These are phyloP conservation scores for Sebastolobus alascanus DNA, from an alignment of 2,797 vertebrate genomes.

Conservation along the genomic window DNA sequence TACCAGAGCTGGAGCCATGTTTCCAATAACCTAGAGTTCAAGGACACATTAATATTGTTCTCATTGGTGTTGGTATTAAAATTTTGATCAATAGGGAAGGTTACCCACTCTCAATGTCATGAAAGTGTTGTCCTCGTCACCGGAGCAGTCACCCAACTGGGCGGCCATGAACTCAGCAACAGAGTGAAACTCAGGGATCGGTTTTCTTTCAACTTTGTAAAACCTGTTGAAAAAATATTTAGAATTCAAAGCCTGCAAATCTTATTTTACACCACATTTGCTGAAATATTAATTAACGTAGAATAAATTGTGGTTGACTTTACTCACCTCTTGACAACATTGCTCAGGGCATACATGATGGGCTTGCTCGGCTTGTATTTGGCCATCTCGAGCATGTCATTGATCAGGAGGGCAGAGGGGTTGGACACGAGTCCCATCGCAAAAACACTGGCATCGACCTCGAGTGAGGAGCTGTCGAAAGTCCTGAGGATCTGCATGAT, in stretches of 20 bases:
- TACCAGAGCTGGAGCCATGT: constrained; percentile 91
- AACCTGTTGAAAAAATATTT: constrained; percentile 78
- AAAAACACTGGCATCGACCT: constrained; percentile 89
- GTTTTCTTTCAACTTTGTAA: constrained; percentile 75
- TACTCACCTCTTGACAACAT: constrained; percentile 89
- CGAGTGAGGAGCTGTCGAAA: constrained; percentile 77
- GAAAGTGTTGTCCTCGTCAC: constrained; percentile 88
- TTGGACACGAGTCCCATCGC: constrained; percentile 90
- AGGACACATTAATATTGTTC: neutral
- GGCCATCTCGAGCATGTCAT: constrained; percentile 90
- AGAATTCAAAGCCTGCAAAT: neutral
- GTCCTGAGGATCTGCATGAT: constrained; percentile 90
- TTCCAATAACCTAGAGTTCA: constrained; percentile 91
- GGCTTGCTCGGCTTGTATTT: constrained; percentile 89
- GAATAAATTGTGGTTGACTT: neutral
- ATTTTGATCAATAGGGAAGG: neutral
- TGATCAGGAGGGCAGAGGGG: constrained; percentile 86
- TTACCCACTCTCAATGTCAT: constrained; percentile 89
- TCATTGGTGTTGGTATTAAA: neutral
- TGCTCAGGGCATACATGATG: constrained; percentile 93
- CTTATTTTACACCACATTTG: neutral
- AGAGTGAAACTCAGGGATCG: constrained; percentile 87
- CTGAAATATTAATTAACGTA: neutral
- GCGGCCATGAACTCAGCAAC: constrained; percentile 88
- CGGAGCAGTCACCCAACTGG: constrained; percentile 89